Conservation (phyloP, 1,140 invertebrate genomes). For the Maconellicoccus hirsutus region DNA sequence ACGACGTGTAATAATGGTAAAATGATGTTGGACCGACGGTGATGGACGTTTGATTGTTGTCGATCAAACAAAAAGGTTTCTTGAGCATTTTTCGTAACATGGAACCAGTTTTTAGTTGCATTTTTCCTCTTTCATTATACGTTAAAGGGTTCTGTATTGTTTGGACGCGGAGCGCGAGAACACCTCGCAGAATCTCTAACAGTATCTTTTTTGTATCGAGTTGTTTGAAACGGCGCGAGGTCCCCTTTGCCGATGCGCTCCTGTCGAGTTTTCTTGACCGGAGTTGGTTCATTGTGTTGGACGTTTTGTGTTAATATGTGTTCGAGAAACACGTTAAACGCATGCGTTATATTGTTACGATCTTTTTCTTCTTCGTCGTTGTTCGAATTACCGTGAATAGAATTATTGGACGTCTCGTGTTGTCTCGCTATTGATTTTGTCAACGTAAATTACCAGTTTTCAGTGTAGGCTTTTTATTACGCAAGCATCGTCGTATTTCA, state of each 20-base stretch:
- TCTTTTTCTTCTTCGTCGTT: too few relatives aligned
- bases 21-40: not conserved
- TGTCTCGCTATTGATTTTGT: not conserved
- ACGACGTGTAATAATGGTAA: not conserved
- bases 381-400: not conserved
- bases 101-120: not conserved
- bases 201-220: conserved; percentile 10
- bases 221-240: too few relatives aligned
- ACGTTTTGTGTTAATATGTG: not conserved
- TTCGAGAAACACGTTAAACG: conserved; percentile 8
- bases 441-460: not conserved
- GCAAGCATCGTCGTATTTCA: too few relatives aligned
- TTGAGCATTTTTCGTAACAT: not conserved
- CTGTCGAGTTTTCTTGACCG: too few relatives aligned
- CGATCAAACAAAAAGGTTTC: not conserved
- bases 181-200: conserved; percentile 2
- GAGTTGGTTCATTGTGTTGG: not conserved
- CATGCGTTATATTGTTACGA: not conserved
- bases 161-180: too few relatives aligned
- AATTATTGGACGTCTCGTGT: not conserved
- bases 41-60: conserved; percentile 3
- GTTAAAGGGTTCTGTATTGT: not conserved
- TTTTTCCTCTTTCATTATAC: not conserved
- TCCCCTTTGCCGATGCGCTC: too few relatives aligned
- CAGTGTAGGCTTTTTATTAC: too few relatives aligned